Percentiles rank a stretch among this genome's conserved stretches.
Conservation (phyloP, 2,113 vertebrate genomes). For the Irena cyanogastra region DNA sequence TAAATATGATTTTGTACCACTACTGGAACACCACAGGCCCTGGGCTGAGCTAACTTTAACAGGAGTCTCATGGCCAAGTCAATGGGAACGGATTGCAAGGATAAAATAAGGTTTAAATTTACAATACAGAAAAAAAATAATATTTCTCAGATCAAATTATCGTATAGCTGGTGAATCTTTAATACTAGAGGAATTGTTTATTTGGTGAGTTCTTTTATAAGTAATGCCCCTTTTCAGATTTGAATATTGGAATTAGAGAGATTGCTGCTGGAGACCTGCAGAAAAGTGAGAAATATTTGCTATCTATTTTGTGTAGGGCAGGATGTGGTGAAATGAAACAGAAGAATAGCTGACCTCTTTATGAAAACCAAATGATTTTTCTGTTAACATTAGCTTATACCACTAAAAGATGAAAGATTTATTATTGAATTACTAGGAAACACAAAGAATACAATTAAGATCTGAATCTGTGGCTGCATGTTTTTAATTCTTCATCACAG, state of each 20-base stretch:
- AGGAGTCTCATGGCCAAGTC: background rate
- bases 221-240: background rate
- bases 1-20: background rate
- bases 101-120: background rate
- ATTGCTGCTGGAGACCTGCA: background rate
- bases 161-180: background rate
- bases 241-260: background rate
- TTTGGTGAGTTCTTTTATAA: background rate
- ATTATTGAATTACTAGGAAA: slow-evolving; percentile 51
- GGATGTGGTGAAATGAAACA: background rate
- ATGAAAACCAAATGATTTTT: slow-evolving; percentile 49
- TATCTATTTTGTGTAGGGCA: background rate
- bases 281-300: slow-evolving; percentile 21
- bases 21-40: background rate
- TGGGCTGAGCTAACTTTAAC: background rate
- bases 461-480: slow-evolving; percentile 7
- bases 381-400: slow-evolving; percentile 29
- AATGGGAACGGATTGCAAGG: background rate
- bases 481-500: slow-evolving; percentile 46
- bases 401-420: slow-evolving; percentile 46
- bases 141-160: background rate
- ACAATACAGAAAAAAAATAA: background rate
- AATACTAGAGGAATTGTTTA: background rate
- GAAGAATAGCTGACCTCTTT: background rate
- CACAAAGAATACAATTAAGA: slow-evolving; percentile 50